These are phyloP conservation scores for Antheraea pernyi DNA, from an alignment of 1,140 invertebrate species.

Conservation along the genomic window DNA sequence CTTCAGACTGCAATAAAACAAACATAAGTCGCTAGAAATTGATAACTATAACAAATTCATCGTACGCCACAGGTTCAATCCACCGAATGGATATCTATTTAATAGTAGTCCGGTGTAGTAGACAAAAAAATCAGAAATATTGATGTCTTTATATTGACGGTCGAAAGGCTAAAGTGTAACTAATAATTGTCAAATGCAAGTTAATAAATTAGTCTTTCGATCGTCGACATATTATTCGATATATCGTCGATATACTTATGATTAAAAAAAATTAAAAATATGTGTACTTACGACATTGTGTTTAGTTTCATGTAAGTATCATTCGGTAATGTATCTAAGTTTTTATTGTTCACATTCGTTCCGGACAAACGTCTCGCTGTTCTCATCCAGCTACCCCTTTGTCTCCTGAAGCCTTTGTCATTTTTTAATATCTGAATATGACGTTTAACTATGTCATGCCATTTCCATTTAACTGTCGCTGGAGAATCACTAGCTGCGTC, in stretches of 20 bases:
- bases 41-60: constrained; percentile 40
- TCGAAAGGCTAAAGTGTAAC: no score
- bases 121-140: not conserved
- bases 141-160: no score
- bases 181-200: no score
- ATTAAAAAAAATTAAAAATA: not conserved
- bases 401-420: constrained; percentile 79
- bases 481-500: constrained; percentile 77
- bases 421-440: constrained; percentile 79
- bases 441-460: constrained; percentile 79
- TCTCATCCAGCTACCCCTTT: constrained; percentile 80
- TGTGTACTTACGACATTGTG: constrained; percentile 71
- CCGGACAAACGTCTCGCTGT: constrained; percentile 76
- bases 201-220: no score
- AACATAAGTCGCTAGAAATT: constrained; percentile 43
- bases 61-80: constrained; percentile 41
- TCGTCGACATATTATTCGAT: no score
- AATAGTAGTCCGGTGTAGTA: constrained; percentile 46
- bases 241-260: no score
- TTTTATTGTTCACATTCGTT: constrained; percentile 56
- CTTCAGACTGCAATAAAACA: not conserved
- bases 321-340: constrained; percentile 46
- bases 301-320: constrained; percentile 76
- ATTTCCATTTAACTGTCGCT: constrained; percentile 77
- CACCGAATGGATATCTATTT: constrained; percentile 39